phyloP scores from a whole-genome alignment of 2,797 vertebrate genomes.

The Acanthurus leucopareius region DNA sequence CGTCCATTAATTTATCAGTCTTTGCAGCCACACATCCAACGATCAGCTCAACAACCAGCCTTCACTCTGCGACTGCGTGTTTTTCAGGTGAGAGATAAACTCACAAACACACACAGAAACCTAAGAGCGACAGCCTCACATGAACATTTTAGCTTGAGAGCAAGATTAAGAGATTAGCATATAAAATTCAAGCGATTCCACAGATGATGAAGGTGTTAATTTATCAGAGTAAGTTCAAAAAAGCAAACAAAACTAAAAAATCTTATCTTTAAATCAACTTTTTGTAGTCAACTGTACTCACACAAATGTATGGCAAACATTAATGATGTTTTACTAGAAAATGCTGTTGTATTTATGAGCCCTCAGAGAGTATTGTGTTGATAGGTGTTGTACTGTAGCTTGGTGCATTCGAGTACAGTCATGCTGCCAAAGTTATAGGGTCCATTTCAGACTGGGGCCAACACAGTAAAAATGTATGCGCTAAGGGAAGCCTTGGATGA shows the following conservation, averaged over 20 bases:
- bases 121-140: neutral
- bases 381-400: slow-evolving; percentile 22
- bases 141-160: neutral
- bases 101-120: slow-evolving; percentile 26
- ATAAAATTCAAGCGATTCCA: slow-evolving; percentile 21
- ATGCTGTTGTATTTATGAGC: slow-evolving; percentile 32
- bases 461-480: slow-evolving; percentile 19
- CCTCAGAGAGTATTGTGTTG: slow-evolving; percentile 43
- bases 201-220: slow-evolving; percentile 15
- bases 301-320: slow-evolving; percentile 27
- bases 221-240: slow-evolving; percentile 12
- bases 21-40: slow-evolving; percentile 14
- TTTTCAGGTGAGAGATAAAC: slow-evolving; percentile 25
- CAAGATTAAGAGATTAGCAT: slow-evolving; percentile 14
- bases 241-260: neutral
- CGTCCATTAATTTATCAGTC: slow-evolving; percentile 29
- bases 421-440: slow-evolving; percentile 27
- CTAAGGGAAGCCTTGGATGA: slow-evolving; percentile 40
- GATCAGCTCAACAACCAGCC: slow-evolving; percentile 37
- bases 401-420: slow-evolving; percentile 9
- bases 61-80: slow-evolving; percentile 17
- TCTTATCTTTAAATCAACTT: neutral
- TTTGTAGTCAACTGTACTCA: slow-evolving; percentile 2
- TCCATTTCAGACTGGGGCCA: slow-evolving; percentile 36
- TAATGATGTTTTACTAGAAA: slow-evolving; percentile 27